These are phyloP conservation scores for Hiodon tergisus DNA, from an alignment of 2,113 vertebrate genomes.

Conservation along the genomic window DNA sequence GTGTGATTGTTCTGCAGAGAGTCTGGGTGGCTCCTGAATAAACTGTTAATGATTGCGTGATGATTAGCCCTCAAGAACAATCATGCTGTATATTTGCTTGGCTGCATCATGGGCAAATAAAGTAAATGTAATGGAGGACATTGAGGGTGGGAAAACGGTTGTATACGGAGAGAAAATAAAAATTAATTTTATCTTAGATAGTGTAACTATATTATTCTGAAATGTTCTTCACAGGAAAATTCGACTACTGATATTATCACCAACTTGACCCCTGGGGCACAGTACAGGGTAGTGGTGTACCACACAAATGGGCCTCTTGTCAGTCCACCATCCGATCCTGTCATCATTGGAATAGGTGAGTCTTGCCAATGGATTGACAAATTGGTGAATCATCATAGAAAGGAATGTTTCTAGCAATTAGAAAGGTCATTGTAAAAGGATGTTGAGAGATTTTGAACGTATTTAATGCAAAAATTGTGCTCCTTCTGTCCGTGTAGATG, in stretches of 20 bases:
- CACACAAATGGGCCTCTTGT: constrained; percentile 80
- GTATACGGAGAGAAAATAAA: background rate
- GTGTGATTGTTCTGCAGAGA: too few relatives aligned
- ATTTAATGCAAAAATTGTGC: background rate
- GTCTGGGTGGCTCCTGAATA: too few relatives aligned
- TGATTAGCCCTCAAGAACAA: too few relatives aligned
- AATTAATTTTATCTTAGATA: background rate
- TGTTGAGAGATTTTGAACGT: background rate
- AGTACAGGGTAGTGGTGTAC: constrained; percentile 85
- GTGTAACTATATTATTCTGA: background rate
- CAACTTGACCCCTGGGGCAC: constrained; percentile 85
- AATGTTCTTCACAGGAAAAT: constrained; percentile 71
- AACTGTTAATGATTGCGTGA: too few relatives aligned
- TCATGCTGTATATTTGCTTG: too few relatives aligned
- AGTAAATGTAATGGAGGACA: too few relatives aligned
- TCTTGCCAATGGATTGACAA: background rate
- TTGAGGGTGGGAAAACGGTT: too few relatives aligned
- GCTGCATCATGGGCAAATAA: too few relatives aligned
- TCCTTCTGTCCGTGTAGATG: too few relatives aligned
- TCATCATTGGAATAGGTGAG: constrained; percentile 89
- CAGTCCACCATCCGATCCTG: constrained; percentile 85
- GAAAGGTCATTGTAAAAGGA: background rate
- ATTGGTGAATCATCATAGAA: background rate
- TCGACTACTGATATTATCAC: constrained; percentile 78
- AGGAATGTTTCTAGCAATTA: background rate